phyloP scores from a whole-genome alignment of 2,888 invertebrate species.

The Syritta pipiens region DNA sequence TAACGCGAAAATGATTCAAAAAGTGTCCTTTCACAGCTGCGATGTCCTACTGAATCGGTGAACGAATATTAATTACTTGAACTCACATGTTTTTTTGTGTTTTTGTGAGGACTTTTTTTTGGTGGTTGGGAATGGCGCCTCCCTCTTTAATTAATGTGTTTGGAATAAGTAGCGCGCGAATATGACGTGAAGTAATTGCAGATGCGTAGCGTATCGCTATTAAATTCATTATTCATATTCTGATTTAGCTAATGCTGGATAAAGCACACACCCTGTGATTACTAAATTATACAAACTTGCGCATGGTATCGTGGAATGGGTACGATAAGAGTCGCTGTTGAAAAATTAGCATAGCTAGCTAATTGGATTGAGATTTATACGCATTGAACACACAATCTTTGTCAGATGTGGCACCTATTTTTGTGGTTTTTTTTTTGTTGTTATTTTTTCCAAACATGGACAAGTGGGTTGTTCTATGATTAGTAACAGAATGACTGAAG shows the following conservation, averaged over 20 bases:
- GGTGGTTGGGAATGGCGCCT: background rate
- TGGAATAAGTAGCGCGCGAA: constrained; percentile 52
- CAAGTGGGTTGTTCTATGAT: too few relatives aligned
- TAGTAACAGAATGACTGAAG: too few relatives aligned
- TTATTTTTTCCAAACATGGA: too few relatives aligned
- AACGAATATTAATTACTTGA: constrained; percentile 59
- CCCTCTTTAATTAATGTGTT: constrained; percentile 59
- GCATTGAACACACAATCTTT: constrained; percentile 42
- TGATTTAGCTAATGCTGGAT: constrained; percentile 47
- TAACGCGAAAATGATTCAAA: constrained; percentile 60
- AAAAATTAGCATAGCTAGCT: constrained; percentile 54
- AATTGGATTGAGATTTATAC: constrained; percentile 53
- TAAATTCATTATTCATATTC: constrained; percentile 67
- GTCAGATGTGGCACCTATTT: constrained; percentile 17
- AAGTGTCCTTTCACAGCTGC: constrained; percentile 31
- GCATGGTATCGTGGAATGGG: constrained; percentile 18
- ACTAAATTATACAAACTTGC: constrained; percentile 50
- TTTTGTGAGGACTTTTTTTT: background rate
- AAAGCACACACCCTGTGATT: constrained; percentile 49
- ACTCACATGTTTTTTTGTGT: constrained; percentile 21
- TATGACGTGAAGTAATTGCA: constrained; percentile 66
- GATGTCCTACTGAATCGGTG: constrained; percentile 25
- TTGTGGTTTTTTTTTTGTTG: too few relatives aligned
- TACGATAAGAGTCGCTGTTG: constrained; percentile 40
- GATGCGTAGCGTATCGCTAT: constrained; percentile 67